Percentiles rank a stretch among this genome's conserved stretches.
Evolutionary conservation across 2,888 invertebrate genomes (phyloP).

Genomic region (Cyrtodaria siliqua): DNA sequence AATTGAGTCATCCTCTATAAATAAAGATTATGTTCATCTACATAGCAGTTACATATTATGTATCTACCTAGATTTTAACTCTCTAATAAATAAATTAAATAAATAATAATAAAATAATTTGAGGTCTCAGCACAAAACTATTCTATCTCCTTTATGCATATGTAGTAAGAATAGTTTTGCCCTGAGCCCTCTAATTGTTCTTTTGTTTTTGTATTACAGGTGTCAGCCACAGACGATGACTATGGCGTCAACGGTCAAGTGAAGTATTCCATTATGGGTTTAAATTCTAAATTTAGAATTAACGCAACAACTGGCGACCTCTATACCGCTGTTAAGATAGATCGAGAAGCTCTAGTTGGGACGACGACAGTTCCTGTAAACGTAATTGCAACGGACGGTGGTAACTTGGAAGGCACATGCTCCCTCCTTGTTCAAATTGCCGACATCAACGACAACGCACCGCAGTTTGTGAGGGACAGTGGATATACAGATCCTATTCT

Average conservation of each 20-base stretch:
- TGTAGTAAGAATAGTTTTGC: too few species aligned
- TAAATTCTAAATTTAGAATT: slow-evolving; percentile 91
- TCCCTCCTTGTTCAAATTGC: slow-evolving; percentile 89
- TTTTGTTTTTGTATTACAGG: slow-evolving; percentile 87
- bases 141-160: too few species aligned
- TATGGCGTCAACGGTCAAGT: slow-evolving; percentile 93
- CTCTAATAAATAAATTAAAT: too few species aligned
- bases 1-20: too few species aligned
- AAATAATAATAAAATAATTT: too few species aligned
- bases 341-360: slow-evolving; percentile 89
- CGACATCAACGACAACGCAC: slow-evolving; percentile 77
- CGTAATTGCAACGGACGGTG: slow-evolving; percentile 99
- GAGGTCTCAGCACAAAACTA: too few species aligned
- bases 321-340: slow-evolving; percentile 90
- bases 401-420: slow-evolving; percentile 98
- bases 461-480: slow-evolving; percentile 63
- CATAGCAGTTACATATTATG: too few species aligned
- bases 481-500: slow-evolving; percentile 30
- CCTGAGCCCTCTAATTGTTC: too few species aligned
- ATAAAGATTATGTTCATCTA: too few species aligned
- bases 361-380: slow-evolving; percentile 87
- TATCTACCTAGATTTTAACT: too few species aligned
- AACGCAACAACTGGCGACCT: slow-evolving; percentile 98
- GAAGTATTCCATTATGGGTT: slow-evolving; percentile 92
- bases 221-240: slow-evolving; percentile 97